Conservation (phyloP, 2,113 vertebrate species). For the Neodon shergylaensis region DNA sequence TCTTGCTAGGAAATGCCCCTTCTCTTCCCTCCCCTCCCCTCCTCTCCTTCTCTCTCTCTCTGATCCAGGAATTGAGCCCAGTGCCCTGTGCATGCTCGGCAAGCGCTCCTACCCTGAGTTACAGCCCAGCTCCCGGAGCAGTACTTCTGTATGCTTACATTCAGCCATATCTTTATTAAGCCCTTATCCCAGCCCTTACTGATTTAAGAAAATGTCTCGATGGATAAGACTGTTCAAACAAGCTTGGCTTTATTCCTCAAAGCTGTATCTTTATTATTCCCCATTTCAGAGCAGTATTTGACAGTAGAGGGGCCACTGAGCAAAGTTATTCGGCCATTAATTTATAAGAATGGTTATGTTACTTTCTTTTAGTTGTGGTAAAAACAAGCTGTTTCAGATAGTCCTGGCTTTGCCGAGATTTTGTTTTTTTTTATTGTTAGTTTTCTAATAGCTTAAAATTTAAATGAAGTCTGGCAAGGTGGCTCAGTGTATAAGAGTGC, state of each 20-base stretch:
- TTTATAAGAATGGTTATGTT: not conserved
- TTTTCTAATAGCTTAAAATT: slow-evolving; percentile 42
- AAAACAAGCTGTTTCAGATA: not conserved
- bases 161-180: slow-evolving; percentile 14
- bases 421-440: not conserved
- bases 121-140: not conserved
- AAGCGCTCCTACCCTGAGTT: not conserved
- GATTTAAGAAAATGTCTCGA: slow-evolving; percentile 37
- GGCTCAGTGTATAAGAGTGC: not conserved
- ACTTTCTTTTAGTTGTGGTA: not conserved
- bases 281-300: slow-evolving; percentile 17
- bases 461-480: no score
- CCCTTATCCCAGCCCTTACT: not conserved
- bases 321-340: not conserved
- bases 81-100: not conserved
- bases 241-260: not conserved
- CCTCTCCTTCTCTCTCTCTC: not conserved
- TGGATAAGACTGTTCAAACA: slow-evolving; percentile 4
- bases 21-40: not conserved
- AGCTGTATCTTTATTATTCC: not conserved
- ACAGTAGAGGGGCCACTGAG: slow-evolving; percentile 13
- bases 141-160: slow-evolving; percentile 15
- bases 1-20: not conserved
- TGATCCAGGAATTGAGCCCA: not conserved
- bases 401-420: slow-evolving; percentile 41